Conservation (phyloP, 2,888 invertebrate genomes). For the Lagria hirta region DNA sequence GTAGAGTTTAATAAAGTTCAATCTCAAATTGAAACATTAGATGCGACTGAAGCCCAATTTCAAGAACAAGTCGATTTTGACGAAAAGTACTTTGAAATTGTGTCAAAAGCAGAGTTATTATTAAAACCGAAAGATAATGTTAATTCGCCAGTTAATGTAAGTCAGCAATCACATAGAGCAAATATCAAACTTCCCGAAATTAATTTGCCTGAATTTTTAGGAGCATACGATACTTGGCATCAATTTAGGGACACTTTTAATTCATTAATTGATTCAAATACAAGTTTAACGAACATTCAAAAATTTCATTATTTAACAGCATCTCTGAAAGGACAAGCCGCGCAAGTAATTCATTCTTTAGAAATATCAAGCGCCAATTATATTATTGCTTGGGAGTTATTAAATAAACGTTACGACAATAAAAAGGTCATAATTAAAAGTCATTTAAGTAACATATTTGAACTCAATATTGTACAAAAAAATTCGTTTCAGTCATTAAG, state of each 20-base stretch:
- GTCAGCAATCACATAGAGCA: too few species aligned
- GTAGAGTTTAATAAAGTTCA: too few species aligned
- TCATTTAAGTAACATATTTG: slow-evolving; percentile 16
- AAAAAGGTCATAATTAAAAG: too few species aligned
- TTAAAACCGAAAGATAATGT: too few species aligned
- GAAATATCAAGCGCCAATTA: slow-evolving; percentile 21
- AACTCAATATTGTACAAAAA: not conserved
- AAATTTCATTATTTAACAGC: slow-evolving; percentile 21
- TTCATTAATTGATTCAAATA: slow-evolving; percentile 9
- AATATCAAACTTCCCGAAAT: slow-evolving; percentile 21
- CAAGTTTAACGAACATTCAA: slow-evolving; percentile 10
- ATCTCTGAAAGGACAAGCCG: slow-evolving; percentile 18
- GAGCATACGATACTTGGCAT: slow-evolving; percentile 16
- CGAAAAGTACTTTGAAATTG: too few species aligned
- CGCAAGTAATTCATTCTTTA: slow-evolving; percentile 21
- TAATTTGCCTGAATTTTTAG: slow-evolving; percentile 14
- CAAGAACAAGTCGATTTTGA: too few species aligned
- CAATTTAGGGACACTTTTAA: slow-evolving; percentile 17
- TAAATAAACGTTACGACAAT: slow-evolving; percentile 19
- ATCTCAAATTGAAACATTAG: too few species aligned
- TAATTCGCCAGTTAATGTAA: too few species aligned
- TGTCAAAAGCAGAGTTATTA: too few species aligned
- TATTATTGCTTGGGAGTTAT: slow-evolving; percentile 14
- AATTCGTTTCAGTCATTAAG: not conserved
- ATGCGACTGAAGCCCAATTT: too few species aligned